phyloP scores from a whole-genome alignment of 2,888 invertebrate genomes.

The Xestia sexstrigata region DNA sequence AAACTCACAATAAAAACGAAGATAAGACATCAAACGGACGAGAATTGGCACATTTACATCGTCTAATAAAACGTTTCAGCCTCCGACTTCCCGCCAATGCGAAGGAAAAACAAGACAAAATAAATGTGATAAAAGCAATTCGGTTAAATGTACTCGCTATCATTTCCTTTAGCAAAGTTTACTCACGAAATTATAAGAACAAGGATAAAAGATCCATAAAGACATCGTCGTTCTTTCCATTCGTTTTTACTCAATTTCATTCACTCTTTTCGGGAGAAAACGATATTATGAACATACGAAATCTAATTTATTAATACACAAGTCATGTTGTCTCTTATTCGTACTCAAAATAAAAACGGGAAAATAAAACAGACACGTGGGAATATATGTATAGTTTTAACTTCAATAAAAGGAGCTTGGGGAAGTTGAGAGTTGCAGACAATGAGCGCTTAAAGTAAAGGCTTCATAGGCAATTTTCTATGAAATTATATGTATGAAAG shows the following conservation, averaged over 20 bases:
- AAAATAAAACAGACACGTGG: slow-evolving; percentile 36
- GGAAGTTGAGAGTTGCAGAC: slow-evolving; percentile 65
- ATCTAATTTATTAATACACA: slow-evolving; percentile 61
- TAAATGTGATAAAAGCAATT: slow-evolving; percentile 77
- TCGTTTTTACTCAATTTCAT: slow-evolving; percentile 69
- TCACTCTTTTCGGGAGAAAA: slow-evolving; percentile 66
- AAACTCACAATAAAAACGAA: slow-evolving; percentile 44
- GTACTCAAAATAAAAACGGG: slow-evolving; percentile 35
- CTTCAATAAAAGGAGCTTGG: slow-evolving; percentile 55
- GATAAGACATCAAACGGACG: slow-evolving; percentile 55
- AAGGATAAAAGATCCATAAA: slow-evolving; percentile 68
- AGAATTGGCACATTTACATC: slow-evolving; percentile 61
- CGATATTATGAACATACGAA: slow-evolving; percentile 65
- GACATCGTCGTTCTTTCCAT: slow-evolving; percentile 63
- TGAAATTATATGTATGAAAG: slow-evolving; percentile 78
- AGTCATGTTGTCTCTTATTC: slow-evolving; percentile 15
- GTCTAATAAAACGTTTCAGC: slow-evolving; percentile 72
- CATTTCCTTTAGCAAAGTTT: slow-evolving; percentile 71
- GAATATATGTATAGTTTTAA: too few species aligned
- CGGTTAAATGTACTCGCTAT: slow-evolving; percentile 75
- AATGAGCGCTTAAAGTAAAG: slow-evolving; percentile 69
- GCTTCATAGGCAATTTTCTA: slow-evolving; percentile 75
- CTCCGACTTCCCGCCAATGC: slow-evolving; percentile 61
- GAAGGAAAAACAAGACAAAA: slow-evolving; percentile 71
- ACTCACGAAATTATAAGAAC: slow-evolving; percentile 58